phyloP scores from a whole-genome alignment of 2,797 vertebrate species.

The Diplodus sargus region DNA sequence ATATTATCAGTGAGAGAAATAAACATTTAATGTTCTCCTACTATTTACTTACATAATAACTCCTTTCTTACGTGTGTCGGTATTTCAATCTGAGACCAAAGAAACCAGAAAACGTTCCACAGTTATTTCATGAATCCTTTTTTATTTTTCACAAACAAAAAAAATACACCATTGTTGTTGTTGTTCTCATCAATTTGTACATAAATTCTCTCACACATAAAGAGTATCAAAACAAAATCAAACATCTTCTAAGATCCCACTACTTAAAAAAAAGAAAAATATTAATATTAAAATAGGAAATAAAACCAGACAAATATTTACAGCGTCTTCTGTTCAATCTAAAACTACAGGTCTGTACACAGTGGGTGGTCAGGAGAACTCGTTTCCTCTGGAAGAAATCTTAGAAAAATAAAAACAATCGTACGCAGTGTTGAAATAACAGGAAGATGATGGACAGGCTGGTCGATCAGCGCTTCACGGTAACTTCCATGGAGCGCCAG shows the following conservation, averaged over 20 bases:
- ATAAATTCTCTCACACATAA: conserved; percentile 58
- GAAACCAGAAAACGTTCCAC: background rate
- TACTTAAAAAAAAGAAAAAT: conserved; percentile 76
- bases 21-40: background rate
- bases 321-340: conserved; percentile 65
- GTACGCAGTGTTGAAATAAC: conserved; percentile 50
- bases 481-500: background rate
- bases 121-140: conserved; percentile 65
- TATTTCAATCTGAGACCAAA: background rate
- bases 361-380: conserved; percentile 72
- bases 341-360: conserved; percentile 80
- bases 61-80: background rate
- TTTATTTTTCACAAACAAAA: conserved; percentile 69
- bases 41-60: background rate
- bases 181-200: conserved; percentile 72
- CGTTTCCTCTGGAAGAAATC: conserved; percentile 57
- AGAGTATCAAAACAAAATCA: conserved; percentile 77
- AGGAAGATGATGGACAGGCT: conserved; percentile 18
- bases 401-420: conserved; percentile 25
- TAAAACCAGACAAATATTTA: conserved; percentile 82
- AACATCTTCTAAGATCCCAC: conserved; percentile 76
- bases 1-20: background rate
- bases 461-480: background rate
- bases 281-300: conserved; percentile 73
- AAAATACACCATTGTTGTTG: conserved; percentile 61